A percentile compares a stretch with the other conserved stretches of the same genome.
These are phyloP conservation scores for Platichthys stellatus DNA, from an alignment of 2,113 vertebrate genomes.

Conservation along the genomic window DNA sequence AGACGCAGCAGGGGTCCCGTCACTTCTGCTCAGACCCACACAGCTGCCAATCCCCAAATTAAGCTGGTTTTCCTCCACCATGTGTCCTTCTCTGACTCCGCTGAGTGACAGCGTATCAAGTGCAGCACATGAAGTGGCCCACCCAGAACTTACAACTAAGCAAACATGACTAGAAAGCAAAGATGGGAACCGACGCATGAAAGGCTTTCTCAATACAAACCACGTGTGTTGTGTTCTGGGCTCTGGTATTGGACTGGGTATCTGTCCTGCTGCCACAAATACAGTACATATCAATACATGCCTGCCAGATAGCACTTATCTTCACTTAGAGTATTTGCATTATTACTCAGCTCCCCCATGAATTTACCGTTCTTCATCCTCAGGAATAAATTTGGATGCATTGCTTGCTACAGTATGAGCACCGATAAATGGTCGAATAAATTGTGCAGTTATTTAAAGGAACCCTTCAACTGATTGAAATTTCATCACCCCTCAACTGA, in stretches of 20 bases:
- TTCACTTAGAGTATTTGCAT: conserved; percentile 8
- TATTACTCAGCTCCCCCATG: background rate
- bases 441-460: conserved; percentile 2
- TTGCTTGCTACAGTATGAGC: conserved; percentile 6
- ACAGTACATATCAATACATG: background rate
- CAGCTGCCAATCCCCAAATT: conserved; percentile 24
- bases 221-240: background rate
- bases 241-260: background rate
- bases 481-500: conserved; percentile 6
- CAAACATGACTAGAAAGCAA: conserved; percentile 13
- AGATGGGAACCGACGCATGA: conserved; percentile 6
- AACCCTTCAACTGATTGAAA: conserved; percentile 9
- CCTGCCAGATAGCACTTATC: conserved; percentile 20
- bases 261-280: background rate
- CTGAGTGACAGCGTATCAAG: conserved; percentile 7
- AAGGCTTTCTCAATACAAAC: conserved; percentile 25
- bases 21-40: conserved; percentile 10
- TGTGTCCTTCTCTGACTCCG: conserved; percentile 23
- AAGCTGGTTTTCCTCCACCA: conserved; percentile 30
- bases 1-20: conserved; percentile 1
- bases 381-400: background rate
- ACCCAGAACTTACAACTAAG: conserved; percentile 42
- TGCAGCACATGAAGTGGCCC: conserved; percentile 25
- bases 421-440: background rate
- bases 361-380: conserved; percentile 8